These are phyloP conservation scores for Chrysolina haemoptera DNA, from an alignment of 2,888 invertebrate species.

Conservation along the genomic window DNA sequence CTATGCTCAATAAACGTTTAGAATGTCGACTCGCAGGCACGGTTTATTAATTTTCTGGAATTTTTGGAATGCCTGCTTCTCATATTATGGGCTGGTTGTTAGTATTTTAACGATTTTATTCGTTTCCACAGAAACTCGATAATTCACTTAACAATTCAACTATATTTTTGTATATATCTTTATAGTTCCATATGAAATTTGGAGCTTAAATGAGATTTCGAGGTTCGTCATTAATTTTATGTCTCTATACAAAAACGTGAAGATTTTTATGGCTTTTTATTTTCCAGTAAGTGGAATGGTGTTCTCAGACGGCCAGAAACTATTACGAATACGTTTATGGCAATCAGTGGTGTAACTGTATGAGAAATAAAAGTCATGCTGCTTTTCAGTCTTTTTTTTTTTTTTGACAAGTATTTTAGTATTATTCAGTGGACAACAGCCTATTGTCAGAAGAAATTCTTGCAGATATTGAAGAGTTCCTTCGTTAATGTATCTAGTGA, in stretches of 20 bases:
- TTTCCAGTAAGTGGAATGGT: constrained; percentile 10
- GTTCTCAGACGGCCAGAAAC: not conserved
- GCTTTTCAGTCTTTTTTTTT: not conserved
- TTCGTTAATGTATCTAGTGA: too few relatives aligned
- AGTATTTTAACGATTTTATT: constrained; percentile 43
- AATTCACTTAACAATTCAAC: constrained; percentile 41
- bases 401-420: not conserved
- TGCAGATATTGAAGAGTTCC: not conserved
- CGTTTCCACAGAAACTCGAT: constrained; percentile 48
- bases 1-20: too few relatives aligned
- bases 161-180: constrained; percentile 34
- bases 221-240: constrained; percentile 19
- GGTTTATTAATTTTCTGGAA: constrained; percentile 34
- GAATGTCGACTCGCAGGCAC: too few relatives aligned
- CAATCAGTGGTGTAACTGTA: constrained; percentile 12
- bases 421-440: too few relatives aligned
- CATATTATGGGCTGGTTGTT: constrained; percentile 41
- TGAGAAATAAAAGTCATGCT: constrained; percentile 3
- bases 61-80: constrained; percentile 44
- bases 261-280: constrained; percentile 12
- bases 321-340: not conserved
- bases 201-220: constrained; percentile 5
- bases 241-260: constrained; percentile 15
- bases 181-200: constrained; percentile 26
- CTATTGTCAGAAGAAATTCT: not conserved